Evolutionary conservation across 2,888 invertebrate genomes (phyloP).

Genomic region (Agonopterix subpropinquella): DNA sequence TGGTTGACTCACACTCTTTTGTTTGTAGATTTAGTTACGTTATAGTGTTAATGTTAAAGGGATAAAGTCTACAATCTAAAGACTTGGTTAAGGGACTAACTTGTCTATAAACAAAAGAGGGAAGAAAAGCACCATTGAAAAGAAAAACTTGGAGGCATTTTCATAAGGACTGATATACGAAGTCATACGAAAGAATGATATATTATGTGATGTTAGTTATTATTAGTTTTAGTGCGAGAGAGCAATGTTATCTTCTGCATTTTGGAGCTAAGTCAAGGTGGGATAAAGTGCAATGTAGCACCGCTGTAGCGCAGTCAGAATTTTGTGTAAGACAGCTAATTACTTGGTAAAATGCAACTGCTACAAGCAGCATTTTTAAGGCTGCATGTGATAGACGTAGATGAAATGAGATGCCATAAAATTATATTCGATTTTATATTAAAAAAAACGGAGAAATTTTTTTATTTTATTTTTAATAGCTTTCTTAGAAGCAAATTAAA

Average conservation of each 20-base stretch:
- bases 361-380: background rate
- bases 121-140: background rate
- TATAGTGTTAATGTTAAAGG: background rate
- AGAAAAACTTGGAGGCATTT: constrained; percentile 29
- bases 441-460: background rate
- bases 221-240: background rate
- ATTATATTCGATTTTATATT: background rate
- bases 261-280: constrained; percentile 15
- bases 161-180: constrained; percentile 36
- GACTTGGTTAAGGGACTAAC: too few relatives aligned
- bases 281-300: constrained; percentile 21
- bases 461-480: background rate
- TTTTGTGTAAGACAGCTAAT: background rate
- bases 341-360: background rate
- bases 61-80: background rate
- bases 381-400: background rate
- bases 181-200: constrained; percentile 35
- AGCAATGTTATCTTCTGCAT: constrained; percentile 9
- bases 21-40: background rate
- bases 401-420: background rate
- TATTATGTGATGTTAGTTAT: constrained; percentile 52
- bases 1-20: background rate
- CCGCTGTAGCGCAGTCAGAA: background rate
- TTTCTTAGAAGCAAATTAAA: too few relatives aligned
- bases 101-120: too few relatives aligned